Base-by-base conservation (phyloP, 2,888 invertebrate genomes). In the Synanthedon tipuliformis region DNA sequence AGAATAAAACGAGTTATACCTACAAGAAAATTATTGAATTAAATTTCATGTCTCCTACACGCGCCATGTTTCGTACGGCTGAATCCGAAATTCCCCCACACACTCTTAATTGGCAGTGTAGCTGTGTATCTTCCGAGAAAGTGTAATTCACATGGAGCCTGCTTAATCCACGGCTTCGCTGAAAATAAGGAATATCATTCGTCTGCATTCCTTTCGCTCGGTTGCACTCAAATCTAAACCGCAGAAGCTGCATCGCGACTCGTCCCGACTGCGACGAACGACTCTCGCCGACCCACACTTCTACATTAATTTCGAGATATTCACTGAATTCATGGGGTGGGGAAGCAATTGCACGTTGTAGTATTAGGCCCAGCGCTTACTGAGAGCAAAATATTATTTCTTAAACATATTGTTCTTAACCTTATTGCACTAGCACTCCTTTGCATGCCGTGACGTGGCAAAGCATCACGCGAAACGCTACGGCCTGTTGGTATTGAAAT, bases 191-290 rank as follows among this genome's bases (percentile, higher is more conserved):
- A 64, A 70, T 68, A 68, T 68, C 64, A 64, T 69, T 64, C 59
- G 62, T 67, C 65, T 65, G 65, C 66, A 68, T 73, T 68, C 62
- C 65, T 66, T 66, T 52, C 59, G 54, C 61, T 59, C 54, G 60
- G 63, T 27, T 66, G 64, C 65, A 61, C 63, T 63, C 58, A 64
- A 63, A 66, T 68, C 63, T 62, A 57, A 57, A 62, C 59, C 61
- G 54, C 66, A 64, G 56, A 60, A 56, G 27, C 50, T 49, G 52
- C 50, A 51, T 57, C 59, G 64, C 16, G 49, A 13, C 23, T 18
- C 7, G 45, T 50, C 53, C 50, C 50, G 10, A 7, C 34, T 34
- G 34, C 34, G 34, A 34, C 34, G 34, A 34, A 34, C 34, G 34
- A 34, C 34, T 34, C 34, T 34, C 8, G 34, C 10, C 34, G 34